Base-by-base conservation (phyloP, 2,113 vertebrate species). In the Dipodomys spectabilis region DNA sequence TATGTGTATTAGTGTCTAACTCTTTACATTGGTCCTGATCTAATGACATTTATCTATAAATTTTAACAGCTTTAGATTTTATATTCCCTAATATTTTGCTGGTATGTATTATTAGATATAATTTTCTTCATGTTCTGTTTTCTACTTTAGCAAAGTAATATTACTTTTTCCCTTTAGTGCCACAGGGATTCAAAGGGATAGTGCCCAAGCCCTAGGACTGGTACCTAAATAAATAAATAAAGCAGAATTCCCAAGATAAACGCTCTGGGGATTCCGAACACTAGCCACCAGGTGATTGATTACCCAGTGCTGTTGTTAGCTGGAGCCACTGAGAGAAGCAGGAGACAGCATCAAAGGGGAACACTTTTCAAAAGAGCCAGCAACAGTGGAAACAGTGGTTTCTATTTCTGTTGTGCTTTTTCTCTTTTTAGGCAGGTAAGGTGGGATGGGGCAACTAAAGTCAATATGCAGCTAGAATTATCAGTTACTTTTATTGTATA, bases 231-330 rank as follows among this genome's bases (percentile, higher is more conserved):
- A 57, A 57, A 57, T 57, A 57, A 57, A 57, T 57, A 57, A 13
- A 57, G 45, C 57, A 72, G 44, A 82, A 71, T 39, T 82, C 90
- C 69, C 86, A 75, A 53, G 80, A 39, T 86, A 83, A 94, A 85
- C 93, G 83, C 19, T 2, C 22, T 73, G 4, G n/a, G 45, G 23
- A 93, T 35, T 91, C 72, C 85, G 90, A 22, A 72, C 83, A 78
- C 15, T 39, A 88, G 28, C 2, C 49, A 81, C 22, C 8, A 57
- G 60, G 60, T 75, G 28, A 28, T 88, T 53, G 53, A 57, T 57
- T 57, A 94, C 71, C 30, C 79, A 80, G 53, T 69, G 5, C 13
- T 73, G 2, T 62, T 69, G 22, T 67, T 18, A 90, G 27, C 13
- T 39, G 53, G 4, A 91, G 10, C 7, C 25, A 28, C 44, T 67